These are phyloP conservation scores for Otolemur crassicaudatus DNA, from an alignment of 2,797 vertebrate species.

Conservation along the genomic window DNA sequence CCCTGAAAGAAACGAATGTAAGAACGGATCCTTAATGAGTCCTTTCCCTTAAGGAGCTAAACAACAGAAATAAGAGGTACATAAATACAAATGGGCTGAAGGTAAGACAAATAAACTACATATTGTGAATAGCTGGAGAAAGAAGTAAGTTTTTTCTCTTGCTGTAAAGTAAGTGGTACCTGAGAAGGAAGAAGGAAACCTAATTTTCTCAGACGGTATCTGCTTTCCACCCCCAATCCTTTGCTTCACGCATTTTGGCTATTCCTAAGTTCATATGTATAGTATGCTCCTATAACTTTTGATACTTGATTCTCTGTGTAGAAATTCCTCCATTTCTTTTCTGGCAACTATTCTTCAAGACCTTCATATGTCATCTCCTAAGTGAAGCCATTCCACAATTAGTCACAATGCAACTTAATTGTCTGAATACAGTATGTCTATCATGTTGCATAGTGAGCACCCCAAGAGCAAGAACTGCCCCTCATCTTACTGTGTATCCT, in stretches of 20 bases:
- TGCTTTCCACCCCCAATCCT: not conserved
- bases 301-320: not conserved
- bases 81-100: conserved; percentile 22
- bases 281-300: not conserved
- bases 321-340: conserved; percentile 26
- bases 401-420: not conserved
- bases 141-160: not conserved
- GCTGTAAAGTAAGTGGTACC: not conserved
- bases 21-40: not conserved
- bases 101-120: conserved; percentile 7
- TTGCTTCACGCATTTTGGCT: not conserved
- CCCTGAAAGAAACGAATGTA: not conserved
- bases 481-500: not conserved
- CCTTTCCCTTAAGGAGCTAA: not conserved
- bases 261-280: not conserved
- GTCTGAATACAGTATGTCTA: not conserved
- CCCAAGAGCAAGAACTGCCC: not conserved
- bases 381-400: conserved; percentile 27
- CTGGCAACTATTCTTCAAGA: conserved; percentile 17
- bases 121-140: not conserved
- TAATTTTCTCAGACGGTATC: not conserved
- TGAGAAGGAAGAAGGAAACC: not conserved
- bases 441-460: not conserved
- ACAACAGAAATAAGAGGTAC: conserved; percentile 40
- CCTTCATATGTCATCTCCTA: not conserved